Base-by-base conservation (phyloP, 2,113 vertebrate genomes). In the Perca schrenkii region DNA sequence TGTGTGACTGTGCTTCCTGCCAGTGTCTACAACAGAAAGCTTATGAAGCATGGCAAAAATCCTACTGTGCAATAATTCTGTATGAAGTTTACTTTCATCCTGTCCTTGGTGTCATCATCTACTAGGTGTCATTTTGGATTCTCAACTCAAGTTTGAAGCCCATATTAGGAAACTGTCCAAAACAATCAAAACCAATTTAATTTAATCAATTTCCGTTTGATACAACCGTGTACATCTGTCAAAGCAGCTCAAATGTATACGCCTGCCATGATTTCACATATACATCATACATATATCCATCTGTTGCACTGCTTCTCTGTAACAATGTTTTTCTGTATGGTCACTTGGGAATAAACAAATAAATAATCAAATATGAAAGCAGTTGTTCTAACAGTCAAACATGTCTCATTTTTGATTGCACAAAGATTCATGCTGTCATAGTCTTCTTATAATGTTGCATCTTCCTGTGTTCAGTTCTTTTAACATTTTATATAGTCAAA, bases 11-110 rank as follows among this genome's bases (percentile, higher is more conserved):
- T 69, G 58, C 21, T 15, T 73, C 15, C 25, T 57, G 56, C 47
- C 60, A 71, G 21, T n/a, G 19, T 36, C 43, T 13, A 56, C n/a
- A 64, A 47, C 43, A 73, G 22, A 75, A 63, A 73, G 64, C 66
- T 11, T 78, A 16, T 13, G 47, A 75, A 43, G 34, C 17, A 40
- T 60, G 14, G 52, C 60, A 56, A 22, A 75, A 63, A 53, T 28
- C 40, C 31, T 21, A 12, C 6, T 12, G 40, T 54, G 40, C 31
- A 13, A 62, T 4, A 31, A 63, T 56, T 16, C 68, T 15, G 8
- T 36, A 69, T 47, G 65, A 65, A 58, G 34, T 34, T 34, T 6
- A 31, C 19, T 5, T 34, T 34, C 34, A 6, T 8, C 25, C 50
- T 22, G 34, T 56, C 15, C 28, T 13, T 31, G 12, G 8, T 54